phyloP scores from a whole-genome alignment of 2,797 vertebrate genomes.

The Vipera ursinii region DNA sequence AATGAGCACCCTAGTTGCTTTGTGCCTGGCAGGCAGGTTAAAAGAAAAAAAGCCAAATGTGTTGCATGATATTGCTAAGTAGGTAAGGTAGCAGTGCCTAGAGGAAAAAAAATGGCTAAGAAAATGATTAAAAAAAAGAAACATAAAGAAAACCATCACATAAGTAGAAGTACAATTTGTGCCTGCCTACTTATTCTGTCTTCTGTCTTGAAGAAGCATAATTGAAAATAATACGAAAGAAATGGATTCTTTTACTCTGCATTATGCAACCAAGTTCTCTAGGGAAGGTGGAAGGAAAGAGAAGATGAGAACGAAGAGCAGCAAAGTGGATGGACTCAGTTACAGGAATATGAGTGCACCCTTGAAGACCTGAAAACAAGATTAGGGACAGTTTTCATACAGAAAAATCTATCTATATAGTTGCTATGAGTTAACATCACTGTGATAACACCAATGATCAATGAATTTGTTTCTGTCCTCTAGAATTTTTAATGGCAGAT shows the following conservation, averaged over 20 bases:
- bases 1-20: not conserved
- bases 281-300: conserved; percentile 3
- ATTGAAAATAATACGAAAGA: not conserved
- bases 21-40: not conserved
- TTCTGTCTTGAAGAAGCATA: not conserved
- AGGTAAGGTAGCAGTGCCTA: not conserved
- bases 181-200: not conserved
- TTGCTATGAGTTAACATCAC: not conserved
- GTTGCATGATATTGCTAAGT: not conserved
- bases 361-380: not conserved
- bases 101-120: not conserved
- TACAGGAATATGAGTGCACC: not conserved
- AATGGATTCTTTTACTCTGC: not conserved
- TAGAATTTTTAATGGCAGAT: not conserved
- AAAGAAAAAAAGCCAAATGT: not conserved
- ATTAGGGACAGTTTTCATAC: not conserved
- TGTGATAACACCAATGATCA: not conserved
- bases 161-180: not conserved
- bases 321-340: not conserved
- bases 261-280: not conserved
- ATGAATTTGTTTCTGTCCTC: conserved; percentile 15
- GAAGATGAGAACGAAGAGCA: not conserved
- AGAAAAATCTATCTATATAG: not conserved
- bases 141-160: not conserved
- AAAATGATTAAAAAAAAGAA: not conserved